These are phyloP conservation scores for Cynoglossus semilaevis DNA, from an alignment of 2,113 vertebrate species.

Conservation along the genomic window DNA sequence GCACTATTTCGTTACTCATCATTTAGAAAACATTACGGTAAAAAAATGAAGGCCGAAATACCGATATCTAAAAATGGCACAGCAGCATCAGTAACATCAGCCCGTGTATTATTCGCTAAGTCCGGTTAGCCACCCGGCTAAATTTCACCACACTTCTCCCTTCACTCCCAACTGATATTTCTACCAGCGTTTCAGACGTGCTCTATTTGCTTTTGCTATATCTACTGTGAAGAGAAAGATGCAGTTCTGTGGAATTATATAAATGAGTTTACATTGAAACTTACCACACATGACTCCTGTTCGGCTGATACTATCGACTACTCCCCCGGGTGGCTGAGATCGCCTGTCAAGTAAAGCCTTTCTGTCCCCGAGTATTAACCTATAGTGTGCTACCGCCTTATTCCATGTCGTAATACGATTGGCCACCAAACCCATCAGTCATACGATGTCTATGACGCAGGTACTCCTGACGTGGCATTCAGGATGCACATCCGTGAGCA, in stretches of 20 bases:
- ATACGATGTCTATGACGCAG: conserved; percentile 28
- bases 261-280: conserved; percentile 26
- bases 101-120: conserved; percentile 17
- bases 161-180: neutral
- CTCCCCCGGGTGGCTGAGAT: conserved; percentile 30
- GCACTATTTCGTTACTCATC: neutral
- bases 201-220: too few relatives aligned
- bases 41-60: too few relatives aligned
- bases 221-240: neutral
- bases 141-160: conserved; percentile 3
- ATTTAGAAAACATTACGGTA: too few relatives aligned
- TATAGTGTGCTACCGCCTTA: conserved; percentile 20
- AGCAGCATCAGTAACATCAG: conserved; percentile 27
- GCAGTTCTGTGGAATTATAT: neutral
- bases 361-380: conserved; percentile 24
- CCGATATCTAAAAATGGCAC: neutral
- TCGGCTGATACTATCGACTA: conserved; percentile 39
- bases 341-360: conserved; percentile 35
- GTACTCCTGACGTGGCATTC: conserved; percentile 74
- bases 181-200: neutral
- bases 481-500: conserved; percentile 50
- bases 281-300: conserved; percentile 79
- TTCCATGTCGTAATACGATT: conserved; percentile 49
- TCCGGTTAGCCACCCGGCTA: conserved; percentile 49
- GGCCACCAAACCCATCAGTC: conserved; percentile 50